These are phyloP conservation scores for Ispidina lecontei DNA, from an alignment of 2,797 vertebrate species.

Conservation along the genomic window DNA sequence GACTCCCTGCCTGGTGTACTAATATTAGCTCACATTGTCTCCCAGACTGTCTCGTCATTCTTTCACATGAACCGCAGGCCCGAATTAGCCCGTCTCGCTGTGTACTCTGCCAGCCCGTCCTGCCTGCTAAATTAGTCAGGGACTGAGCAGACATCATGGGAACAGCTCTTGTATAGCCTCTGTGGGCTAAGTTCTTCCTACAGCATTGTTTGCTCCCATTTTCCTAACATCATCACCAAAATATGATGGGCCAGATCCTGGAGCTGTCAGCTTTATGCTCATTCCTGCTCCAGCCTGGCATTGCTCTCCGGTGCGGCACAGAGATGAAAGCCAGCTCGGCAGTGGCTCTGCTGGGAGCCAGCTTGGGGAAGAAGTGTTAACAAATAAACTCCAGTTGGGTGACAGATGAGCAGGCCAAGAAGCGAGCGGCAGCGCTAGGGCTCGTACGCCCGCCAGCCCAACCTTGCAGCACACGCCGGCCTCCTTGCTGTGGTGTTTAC, in stretches of 20 bases:
- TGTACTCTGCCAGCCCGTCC: conserved; percentile 37
- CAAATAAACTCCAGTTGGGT: neutral
- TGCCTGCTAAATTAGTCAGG: conserved; percentile 28
- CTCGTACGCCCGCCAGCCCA: neutral
- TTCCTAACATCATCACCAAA: conserved; percentile 22
- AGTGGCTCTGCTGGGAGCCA: neutral
- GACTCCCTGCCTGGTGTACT: conserved; percentile 36
- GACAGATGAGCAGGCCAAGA: neutral
- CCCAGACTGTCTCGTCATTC: neutral
- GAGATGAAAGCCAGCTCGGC: neutral
- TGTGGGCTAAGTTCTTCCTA: conserved; percentile 18
- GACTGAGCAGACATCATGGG: conserved; percentile 40
- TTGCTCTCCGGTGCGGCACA: fast-evolving
- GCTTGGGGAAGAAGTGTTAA: neutral
- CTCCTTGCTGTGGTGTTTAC: neutral
- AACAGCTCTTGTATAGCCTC: neutral
- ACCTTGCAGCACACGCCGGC: neutral
- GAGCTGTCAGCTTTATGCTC: fast-evolving
- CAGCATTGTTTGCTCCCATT: conserved; percentile 9
- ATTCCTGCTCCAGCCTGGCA: neutral
- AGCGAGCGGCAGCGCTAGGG: neutral
- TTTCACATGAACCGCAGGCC: neutral
- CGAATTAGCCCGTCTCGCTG: conserved; percentile 44
- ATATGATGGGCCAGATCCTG: neutral
- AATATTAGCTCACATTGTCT: conserved; percentile 58